Evolutionary conservation across 2,797 vertebrate genomes (phyloP).

Genomic region (Gymnocypris eckloni): DNA sequence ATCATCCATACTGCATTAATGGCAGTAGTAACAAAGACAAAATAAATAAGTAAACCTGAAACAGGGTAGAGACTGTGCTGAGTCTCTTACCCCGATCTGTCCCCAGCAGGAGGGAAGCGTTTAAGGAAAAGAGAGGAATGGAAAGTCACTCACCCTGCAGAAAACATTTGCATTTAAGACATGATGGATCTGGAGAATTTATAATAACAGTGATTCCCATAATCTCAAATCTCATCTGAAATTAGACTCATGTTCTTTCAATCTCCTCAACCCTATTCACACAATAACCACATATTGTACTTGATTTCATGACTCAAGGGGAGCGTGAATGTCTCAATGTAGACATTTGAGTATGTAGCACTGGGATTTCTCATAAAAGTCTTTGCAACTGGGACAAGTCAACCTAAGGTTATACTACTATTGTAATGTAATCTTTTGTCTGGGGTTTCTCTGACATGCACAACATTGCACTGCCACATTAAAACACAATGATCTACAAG

Average conservation of each 20-base stretch:
- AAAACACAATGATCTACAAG: neutral
- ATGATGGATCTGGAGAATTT: conserved; percentile 11
- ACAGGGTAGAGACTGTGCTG: conserved; percentile 5
- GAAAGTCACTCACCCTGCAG: conserved; percentile 23
- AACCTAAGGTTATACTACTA: neutral
- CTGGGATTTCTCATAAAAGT: neutral
- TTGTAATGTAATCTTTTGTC: conserved; percentile 12
- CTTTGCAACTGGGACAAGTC: neutral
- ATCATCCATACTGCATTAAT: conserved; percentile 6
- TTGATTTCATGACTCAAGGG: neutral
- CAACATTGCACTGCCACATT: neutral
- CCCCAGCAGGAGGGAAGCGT: neutral
- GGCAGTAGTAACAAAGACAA: conserved; percentile 9
- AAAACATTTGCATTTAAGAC: conserved; percentile 22
- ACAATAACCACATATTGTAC: neutral
- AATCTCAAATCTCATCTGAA: conserved; percentile 13
- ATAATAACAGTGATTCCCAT: conserved; percentile 13
- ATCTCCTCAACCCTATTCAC: neutral
- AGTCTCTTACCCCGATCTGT: neutral
- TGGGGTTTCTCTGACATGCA: neutral
- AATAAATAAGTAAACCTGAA: conserved; percentile 7
- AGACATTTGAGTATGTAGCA: neutral
- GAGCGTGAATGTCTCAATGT: neutral
- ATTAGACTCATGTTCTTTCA: conserved; percentile 1
- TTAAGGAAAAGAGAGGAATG: conserved; percentile 5